Base-by-base conservation (phyloP, 2,797 vertebrate species). In the Schizopygopsis malacanthus region DNA sequence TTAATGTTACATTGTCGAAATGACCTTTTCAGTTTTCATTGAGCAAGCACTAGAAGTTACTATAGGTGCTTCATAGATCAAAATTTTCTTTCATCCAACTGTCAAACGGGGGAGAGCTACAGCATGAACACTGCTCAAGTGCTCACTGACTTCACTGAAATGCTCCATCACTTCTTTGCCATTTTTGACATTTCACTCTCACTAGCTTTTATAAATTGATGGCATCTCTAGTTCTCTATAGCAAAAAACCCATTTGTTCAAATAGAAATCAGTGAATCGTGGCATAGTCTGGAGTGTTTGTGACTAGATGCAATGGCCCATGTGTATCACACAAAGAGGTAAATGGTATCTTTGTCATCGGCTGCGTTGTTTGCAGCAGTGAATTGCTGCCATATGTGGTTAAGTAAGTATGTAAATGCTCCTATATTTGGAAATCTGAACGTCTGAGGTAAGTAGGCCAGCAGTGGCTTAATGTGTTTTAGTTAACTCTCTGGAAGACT, bases 241-340 rank as follows among this genome's bases (percentile, higher is more conserved):
- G 59, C 25, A 33, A 67, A 80, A 79, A 80, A 67, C 2, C 25
- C 1, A 33, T 83, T 76, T 76, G 28, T 65, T 76, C 59, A 65
- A 63, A 39, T 50, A 47, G 28, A 83, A 76, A 75, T 39, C 9
- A 2, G 43, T 65, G 71, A 83, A 76, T 65, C 56, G 16, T 52
- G 8, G 13, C 6, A 18, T 59, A 25, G 33, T 83, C 56, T 50
- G 56, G 71, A 69, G 22, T 56, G 47, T 56, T 84, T 47, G 73
- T 67, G 73, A 84, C 56, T 63, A 18, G 43, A n/a, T 83, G 71
- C 43, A 47, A 84, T 54, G 82, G 73, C 56, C 78, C 78, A 50
- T 80, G 54, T 56, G 59, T 69, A 61, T 54, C 33, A 56, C 61
- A 43, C 73, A 84, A 50, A 61, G 50, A 59, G 52, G 43, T 54